These are phyloP conservation scores for Thelaira solivaga DNA, from an alignment of 2,888 invertebrate genomes.

Conservation along the genomic window DNA sequence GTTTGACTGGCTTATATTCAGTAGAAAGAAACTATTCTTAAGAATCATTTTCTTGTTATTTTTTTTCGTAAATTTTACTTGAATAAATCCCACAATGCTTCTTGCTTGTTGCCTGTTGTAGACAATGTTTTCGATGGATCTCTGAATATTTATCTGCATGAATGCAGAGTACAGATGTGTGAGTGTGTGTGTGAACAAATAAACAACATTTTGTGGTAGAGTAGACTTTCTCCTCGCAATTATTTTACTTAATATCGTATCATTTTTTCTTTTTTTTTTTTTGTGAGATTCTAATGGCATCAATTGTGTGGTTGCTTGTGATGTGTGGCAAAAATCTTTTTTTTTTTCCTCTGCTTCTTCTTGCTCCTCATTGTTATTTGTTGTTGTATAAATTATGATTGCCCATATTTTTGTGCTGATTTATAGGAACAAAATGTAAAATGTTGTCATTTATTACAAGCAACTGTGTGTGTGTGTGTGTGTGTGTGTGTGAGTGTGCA, in stretches of 20 bases:
- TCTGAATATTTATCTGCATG: conserved; percentile 1
- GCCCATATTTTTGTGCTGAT: conserved; percentile 59
- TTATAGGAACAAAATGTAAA: conserved; percentile 57
- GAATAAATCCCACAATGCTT: conserved; percentile 52
- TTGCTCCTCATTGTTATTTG: conserved; percentile 6
- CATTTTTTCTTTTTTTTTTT: conserved; percentile 12
- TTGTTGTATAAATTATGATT: conserved; percentile 59
- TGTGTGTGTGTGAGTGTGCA: not conserved
- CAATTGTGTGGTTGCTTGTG: conserved; percentile 49
- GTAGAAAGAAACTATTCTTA: conserved; percentile 36
- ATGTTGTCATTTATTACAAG: conserved; percentile 46
- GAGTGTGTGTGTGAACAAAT: not conserved
- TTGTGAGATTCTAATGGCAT: conserved; percentile 57
- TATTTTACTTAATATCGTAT: conserved; percentile 55
- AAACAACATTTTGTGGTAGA: conserved; percentile 53
- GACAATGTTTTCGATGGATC: conserved; percentile 19
- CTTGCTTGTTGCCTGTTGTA: too few species aligned
- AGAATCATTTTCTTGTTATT: conserved; percentile 30
- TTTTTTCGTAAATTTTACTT: conserved; percentile 12
- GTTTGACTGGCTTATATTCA: conserved; percentile 27
- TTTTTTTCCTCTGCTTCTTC: not conserved
- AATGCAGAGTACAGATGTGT: not conserved
- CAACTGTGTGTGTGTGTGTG: not conserved
- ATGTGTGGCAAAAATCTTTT: conserved; percentile 46
- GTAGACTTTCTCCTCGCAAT: conserved; percentile 61